Evolutionary conservation across 2,797 vertebrate genomes (phyloP).

Genomic region (Selene dorsalis): DNA sequence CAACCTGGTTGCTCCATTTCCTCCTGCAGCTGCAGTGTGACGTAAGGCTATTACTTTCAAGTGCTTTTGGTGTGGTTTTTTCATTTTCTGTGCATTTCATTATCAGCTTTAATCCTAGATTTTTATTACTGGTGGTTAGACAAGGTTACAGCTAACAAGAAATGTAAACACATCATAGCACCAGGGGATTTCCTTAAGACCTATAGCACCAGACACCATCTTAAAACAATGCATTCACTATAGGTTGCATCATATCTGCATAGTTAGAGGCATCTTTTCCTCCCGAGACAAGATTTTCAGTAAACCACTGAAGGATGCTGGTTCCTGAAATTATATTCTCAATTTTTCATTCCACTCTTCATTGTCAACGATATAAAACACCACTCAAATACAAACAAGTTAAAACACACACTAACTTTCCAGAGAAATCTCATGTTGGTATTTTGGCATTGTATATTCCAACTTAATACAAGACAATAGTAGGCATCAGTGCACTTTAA

Average conservation of each 20-base stretch:
- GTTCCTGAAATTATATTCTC: neutral
- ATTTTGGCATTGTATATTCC: neutral
- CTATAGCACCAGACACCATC: neutral
- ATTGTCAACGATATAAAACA: neutral
- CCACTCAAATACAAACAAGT: neutral
- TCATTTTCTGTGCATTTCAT: neutral
- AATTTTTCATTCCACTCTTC: neutral
- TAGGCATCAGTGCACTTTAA: neutral
- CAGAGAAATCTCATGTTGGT: neutral
- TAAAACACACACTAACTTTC: neutral
- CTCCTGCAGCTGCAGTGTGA: neutral
- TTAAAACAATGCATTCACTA: neutral
- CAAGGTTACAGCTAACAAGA: neutral
- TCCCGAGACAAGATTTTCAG: neutral
- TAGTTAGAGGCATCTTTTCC: neutral
- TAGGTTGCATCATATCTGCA: neutral
- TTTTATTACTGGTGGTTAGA: neutral
- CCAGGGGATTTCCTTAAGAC: neutral
- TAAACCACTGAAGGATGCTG: neutral
- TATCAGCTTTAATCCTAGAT: neutral
- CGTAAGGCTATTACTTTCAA: neutral
- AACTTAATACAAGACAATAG: slow-evolving; percentile 8
- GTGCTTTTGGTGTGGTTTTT: neutral
- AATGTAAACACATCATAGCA: slow-evolving; percentile 30
- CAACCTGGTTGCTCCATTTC: neutral